Evolutionary conservation across 1,140 invertebrate species (phyloP), one percentile per base, ranked within the genome.

Genomic region (Telenomus remus): DNA sequence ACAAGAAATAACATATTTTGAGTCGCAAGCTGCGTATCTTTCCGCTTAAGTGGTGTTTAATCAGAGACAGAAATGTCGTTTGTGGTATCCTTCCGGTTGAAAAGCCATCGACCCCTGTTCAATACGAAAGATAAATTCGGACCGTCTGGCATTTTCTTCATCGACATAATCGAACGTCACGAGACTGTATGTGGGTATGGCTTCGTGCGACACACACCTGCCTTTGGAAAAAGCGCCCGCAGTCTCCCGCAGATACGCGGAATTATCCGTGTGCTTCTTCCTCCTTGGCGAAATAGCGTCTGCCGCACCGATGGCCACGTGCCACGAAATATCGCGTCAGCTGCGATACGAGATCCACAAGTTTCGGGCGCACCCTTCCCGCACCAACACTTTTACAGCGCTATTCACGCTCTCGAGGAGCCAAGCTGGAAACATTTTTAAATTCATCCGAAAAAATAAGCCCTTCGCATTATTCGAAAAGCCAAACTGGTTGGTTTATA

Each of bases 251-350:
- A 75, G 72, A 68, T 69, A 63, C 53, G 63, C 50, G 49, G 60
- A 49, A 51, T 66, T 59, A 27, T 68, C 50, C 13, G 37, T 60
- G 15, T n/a, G 55, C 47, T 39, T 59, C 57, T 66, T 74, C 53
- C 44, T 48, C 43, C 46, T 55, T 46, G 49, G 51, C 37, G 14
- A 50, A 54, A 43, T 56, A 74, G 27, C 71, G 50, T 81, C 65
- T 76, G 59, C 53, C 54, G 63, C 64, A 44, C 69, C 73, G 59
- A 77, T 54, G 70, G 80, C 80, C 81, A 82, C 82, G 82, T 82
- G 81, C 79, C 76, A 76, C 76, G 76, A 64, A 39, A 70, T 69
- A 61, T 51, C 70, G 74, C 80, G 81, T 84, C 83, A 84, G 82
- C 83, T 84, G 80, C 79, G 55, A 76, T 78, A 69, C 81, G 81